Conservation (phyloP, 2,888 invertebrate species). For the Glaucopsyche alexis region DNA sequence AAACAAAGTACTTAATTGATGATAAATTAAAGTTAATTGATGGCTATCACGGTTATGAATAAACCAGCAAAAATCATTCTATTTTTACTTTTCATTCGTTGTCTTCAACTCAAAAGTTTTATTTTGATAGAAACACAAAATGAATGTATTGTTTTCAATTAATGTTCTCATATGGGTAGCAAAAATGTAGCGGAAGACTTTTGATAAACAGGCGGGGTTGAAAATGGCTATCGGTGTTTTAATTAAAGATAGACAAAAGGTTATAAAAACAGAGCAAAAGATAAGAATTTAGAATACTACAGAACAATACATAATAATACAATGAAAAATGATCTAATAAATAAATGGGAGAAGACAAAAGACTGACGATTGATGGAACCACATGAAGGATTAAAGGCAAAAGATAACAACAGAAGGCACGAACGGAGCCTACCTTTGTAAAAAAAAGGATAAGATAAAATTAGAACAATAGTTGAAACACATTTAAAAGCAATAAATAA, state of each 20-base stretch:
- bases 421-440: too few species aligned
- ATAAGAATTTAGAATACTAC: conserved; percentile 4
- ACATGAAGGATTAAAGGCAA: neutral
- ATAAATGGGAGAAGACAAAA: neutral
- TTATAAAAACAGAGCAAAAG: conserved; percentile 7
- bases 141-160: neutral
- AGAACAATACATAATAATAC: neutral
- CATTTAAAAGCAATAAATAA: too few species aligned
- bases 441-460: too few species aligned
- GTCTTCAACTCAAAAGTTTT: neutral
- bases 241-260: neutral
- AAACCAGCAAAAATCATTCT: neutral
- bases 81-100: neutral
- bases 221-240: conserved; percentile 1
- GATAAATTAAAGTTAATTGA: neutral
- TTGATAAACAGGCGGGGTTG: neutral
- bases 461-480: too few species aligned
- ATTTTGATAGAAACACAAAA: neutral
- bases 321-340: neutral
- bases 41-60: too few species aligned
- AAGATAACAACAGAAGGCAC: too few species aligned
- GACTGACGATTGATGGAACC: neutral
- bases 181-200: neutral
- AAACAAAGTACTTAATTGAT: too few species aligned
- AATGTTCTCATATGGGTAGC: neutral